Conservation (phyloP, 2,888 invertebrate genomes). For the Frankliniella fusca region DNA sequence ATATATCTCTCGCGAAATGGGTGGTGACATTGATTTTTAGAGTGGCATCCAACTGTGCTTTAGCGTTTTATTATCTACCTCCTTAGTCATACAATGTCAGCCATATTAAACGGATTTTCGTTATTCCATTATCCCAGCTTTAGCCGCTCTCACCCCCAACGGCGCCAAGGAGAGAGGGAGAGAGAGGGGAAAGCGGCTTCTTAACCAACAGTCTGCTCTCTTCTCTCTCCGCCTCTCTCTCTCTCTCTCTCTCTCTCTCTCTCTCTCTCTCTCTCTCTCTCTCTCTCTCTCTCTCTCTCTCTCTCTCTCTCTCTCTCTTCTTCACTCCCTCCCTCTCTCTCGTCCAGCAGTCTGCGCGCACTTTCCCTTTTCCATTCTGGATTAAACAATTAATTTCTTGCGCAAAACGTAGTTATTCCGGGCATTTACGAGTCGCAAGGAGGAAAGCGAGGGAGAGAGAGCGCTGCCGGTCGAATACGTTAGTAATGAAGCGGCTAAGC, state of each 20-base stretch:
- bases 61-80: not conserved
- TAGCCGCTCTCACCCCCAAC: not conserved
- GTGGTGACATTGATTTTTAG: no score
- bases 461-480: not conserved
- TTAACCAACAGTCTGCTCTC: conserved; percentile 5
- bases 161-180: not conserved
- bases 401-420: conserved; percentile 1
- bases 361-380: not conserved
- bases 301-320: not conserved
- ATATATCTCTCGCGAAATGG: no score
- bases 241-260: not conserved
- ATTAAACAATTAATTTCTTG: conserved; percentile 2
- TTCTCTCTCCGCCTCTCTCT: not conserved
- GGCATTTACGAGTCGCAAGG: not conserved
- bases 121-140: conserved; percentile 6
- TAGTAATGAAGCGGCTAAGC: conserved; percentile 2
- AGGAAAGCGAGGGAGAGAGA: not conserved
- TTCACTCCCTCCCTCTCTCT: not conserved
- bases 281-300: conserved; percentile 21
- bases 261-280: conserved; percentile 20
- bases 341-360: not conserved
- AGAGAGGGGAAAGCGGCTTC: not conserved
- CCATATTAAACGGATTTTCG: conserved; percentile 6
- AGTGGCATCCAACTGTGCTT: no score
- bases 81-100: conserved; percentile 1